These are phyloP conservation scores for Chaenodraco wilsoni DNA, from an alignment of 2,797 vertebrate genomes.

Conservation along the genomic window DNA sequence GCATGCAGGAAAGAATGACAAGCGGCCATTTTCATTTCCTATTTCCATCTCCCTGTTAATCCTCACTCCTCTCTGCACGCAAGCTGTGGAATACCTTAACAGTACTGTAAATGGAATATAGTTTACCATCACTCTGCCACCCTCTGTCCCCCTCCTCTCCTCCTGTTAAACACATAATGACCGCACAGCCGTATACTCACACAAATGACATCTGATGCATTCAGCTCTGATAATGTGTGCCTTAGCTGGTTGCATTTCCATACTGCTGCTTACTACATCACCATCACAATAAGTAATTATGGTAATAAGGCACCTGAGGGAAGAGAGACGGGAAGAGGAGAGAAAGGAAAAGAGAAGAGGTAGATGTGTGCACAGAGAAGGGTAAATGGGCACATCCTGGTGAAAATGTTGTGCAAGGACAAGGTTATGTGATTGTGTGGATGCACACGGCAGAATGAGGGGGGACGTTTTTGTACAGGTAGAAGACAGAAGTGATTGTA, in stretches of 20 bases:
- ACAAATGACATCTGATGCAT: slow-evolving; percentile 84
- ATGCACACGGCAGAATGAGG: slow-evolving; percentile 42
- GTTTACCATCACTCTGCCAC: slow-evolving; percentile 46
- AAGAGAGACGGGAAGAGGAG: slow-evolving; percentile 69
- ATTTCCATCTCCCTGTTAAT: slow-evolving; percentile 52
- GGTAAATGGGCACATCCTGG: slow-evolving; percentile 67
- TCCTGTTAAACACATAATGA: slow-evolving; percentile 81
- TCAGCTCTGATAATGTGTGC: slow-evolving; percentile 80
- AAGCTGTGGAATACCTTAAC: slow-evolving; percentile 45
- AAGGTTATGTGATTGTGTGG: slow-evolving; percentile 63
- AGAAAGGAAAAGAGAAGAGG: slow-evolving; percentile 28
- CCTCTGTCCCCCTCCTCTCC: slow-evolving; percentile 45
- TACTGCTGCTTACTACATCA: slow-evolving; percentile 81
- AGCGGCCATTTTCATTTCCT: slow-evolving; percentile 45
- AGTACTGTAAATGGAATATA: slow-evolving; percentile 46
- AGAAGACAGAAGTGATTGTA: slow-evolving; percentile 24
- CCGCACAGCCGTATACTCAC: slow-evolving; percentile 66
- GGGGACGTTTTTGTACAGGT: slow-evolving; percentile 26
- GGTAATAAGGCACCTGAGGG: slow-evolving; percentile 86
- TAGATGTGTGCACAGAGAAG: slow-evolving; percentile 45
- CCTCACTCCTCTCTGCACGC: slow-evolving; percentile 47
- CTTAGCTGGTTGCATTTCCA: slow-evolving; percentile 82
- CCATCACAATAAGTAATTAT: slow-evolving; percentile 85
- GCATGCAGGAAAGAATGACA: slow-evolving; percentile 27
- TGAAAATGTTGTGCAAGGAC: slow-evolving; percentile 57